Evolutionary conservation across 2,113 vertebrate genomes (phyloP).

Genomic region (Chitala chitala): DNA sequence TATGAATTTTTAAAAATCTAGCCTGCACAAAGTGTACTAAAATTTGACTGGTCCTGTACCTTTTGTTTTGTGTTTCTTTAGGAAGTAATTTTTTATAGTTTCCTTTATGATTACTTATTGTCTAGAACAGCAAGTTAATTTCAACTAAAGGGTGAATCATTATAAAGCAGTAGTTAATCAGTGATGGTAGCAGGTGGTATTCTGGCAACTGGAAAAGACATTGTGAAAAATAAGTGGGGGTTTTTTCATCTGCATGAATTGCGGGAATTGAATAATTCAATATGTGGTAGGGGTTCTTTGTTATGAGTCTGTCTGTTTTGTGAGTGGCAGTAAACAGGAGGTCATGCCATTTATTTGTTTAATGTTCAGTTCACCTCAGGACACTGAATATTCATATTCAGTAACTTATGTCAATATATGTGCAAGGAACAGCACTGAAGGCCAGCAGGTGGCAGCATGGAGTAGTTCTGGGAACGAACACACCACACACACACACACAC

Average conservation of each 20-base stretch:
- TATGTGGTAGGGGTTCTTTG: neutral
- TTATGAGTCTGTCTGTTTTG: neutral
- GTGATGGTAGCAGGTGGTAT: neutral
- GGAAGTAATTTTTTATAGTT: too few species aligned
- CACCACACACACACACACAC: too few species aligned
- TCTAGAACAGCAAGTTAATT: neutral
- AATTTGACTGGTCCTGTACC: too few species aligned
- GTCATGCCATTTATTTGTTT: neutral
- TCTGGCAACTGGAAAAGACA: neutral
- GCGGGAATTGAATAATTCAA: neutral
- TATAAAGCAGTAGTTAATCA: neutral
- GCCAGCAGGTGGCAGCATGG: neutral
- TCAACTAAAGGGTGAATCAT: neutral
- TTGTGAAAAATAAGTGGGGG: neutral
- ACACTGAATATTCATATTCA: neutral
- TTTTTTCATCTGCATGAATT: neutral
- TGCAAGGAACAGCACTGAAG: neutral
- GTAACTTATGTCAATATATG: neutral
- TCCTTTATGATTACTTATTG: too few species aligned
- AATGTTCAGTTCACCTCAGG: neutral
- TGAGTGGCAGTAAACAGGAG: neutral
- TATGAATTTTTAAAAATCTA: too few species aligned
- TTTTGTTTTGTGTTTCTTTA: too few species aligned
- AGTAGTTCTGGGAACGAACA: neutral
- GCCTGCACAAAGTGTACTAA: too few species aligned